phyloP scores from a whole-genome alignment of 2,113 vertebrate genomes.

The Leptobrachium leishanense region DNA sequence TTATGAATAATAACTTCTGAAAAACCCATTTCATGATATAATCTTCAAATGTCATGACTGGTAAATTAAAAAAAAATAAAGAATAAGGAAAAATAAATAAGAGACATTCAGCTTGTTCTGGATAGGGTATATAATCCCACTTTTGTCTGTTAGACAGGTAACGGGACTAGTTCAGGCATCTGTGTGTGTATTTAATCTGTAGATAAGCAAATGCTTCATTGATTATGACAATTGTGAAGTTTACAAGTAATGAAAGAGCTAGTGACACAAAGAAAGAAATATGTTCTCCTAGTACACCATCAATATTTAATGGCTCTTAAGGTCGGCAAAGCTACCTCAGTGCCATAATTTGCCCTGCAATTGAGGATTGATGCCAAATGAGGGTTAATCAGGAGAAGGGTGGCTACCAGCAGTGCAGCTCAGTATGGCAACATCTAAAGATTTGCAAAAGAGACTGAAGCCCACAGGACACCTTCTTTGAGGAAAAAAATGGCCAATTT shows the following conservation, averaged over 20 bases:
- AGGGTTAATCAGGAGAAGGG: conserved; percentile 61
- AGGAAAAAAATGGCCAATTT: conserved; percentile 52
- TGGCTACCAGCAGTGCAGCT: conserved; percentile 57
- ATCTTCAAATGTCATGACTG: too few relatives aligned
- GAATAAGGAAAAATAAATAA: too few relatives aligned
- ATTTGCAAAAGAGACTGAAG: conserved; percentile 64
- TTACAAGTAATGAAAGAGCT: conserved; percentile 25
- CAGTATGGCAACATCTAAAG: conserved; percentile 50
- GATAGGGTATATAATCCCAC: too few relatives aligned
- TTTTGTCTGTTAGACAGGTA: too few relatives aligned
- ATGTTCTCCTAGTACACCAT: conserved; percentile 14
- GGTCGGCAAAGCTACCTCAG: conserved; percentile 54
- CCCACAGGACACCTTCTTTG: conserved; percentile 57
- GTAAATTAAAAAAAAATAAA: too few relatives aligned
- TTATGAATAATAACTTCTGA: too few relatives aligned
- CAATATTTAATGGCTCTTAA: conserved; percentile 39
- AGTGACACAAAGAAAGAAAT: neutral
- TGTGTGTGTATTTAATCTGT: conserved; percentile 33
- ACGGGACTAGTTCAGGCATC: conserved; percentile 20
- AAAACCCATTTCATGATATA: too few relatives aligned
- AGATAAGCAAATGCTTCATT: conserved; percentile 9
- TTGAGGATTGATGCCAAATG: conserved; percentile 55
- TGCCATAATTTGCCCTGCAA: conserved; percentile 54
- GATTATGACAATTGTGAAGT: conserved; percentile 11
- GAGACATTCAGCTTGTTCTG: too few relatives aligned